phyloP scores from a whole-genome alignment of 2,888 invertebrate species.

The Heliconius aoede region DNA sequence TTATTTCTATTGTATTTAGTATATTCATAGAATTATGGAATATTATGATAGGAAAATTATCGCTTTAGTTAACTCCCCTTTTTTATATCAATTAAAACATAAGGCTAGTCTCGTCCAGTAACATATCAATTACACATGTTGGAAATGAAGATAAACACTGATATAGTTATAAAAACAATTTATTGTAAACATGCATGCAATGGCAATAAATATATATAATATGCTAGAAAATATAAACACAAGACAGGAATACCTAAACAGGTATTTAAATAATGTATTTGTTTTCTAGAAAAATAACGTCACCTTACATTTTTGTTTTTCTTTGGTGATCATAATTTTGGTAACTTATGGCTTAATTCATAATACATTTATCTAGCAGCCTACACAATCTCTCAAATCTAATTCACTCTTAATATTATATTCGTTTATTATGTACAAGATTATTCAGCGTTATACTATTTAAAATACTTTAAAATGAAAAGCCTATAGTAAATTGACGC shows the following conservation, averaged over 20 bases:
- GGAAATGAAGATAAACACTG: slow-evolving; percentile 29
- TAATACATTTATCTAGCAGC: neutral
- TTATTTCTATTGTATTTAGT: no score
- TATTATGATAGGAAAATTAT: neutral
- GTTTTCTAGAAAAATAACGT: neutral
- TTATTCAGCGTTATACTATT: slow-evolving; percentile 10
- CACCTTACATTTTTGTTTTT: neutral
- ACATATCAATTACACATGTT: slow-evolving; percentile 5
- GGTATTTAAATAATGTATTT: neutral
- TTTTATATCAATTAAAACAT: neutral
- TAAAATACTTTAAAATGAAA: slow-evolving; percentile 42
- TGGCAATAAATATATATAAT: slow-evolving; percentile 15
- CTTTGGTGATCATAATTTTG: slow-evolving; percentile 23
- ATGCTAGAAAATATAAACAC: slow-evolving; percentile 13
- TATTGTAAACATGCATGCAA: slow-evolving; percentile 42
- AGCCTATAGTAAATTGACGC: slow-evolving; percentile 56
- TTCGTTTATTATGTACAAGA: slow-evolving; percentile 31
- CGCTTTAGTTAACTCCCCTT: slow-evolving; percentile 8
- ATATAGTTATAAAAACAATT: slow-evolving; percentile 37
- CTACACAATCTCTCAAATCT: neutral
- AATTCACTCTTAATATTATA: neutral
- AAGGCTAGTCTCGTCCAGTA: neutral
- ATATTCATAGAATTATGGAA: no score
- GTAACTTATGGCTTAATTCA: slow-evolving; percentile 16
- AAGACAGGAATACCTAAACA: neutral